phyloP scores from a whole-genome alignment of 1,140 invertebrate species.

The Drosophila triauraria region DNA sequence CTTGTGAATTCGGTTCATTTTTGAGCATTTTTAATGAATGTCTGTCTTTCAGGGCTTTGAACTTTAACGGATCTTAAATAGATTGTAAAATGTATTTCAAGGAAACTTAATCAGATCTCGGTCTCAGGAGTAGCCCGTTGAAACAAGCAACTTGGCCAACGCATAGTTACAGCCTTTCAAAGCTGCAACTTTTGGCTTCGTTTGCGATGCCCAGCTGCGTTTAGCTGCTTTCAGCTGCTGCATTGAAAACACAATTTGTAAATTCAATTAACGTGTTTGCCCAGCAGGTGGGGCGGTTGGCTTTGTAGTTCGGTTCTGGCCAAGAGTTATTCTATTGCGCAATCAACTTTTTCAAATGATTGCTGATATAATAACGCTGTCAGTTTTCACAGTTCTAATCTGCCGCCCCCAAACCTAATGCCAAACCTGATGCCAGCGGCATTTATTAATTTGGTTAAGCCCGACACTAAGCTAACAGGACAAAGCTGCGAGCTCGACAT shows the following conservation, averaged over 20 bases:
- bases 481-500: constrained; percentile 26
- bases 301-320: neutral
- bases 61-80: constrained; percentile 1
- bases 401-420: neutral
- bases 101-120: constrained; percentile 10
- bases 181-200: constrained; percentile 9
- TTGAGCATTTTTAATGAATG: constrained; percentile 6
- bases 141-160: constrained; percentile 1
- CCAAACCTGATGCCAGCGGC: constrained; percentile 16
- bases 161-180: neutral
- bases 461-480: constrained; percentile 40
- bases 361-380: constrained; percentile 18
- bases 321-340: constrained; percentile 19
- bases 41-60: constrained; percentile 10
- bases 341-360: constrained; percentile 20
- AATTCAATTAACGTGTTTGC: constrained; percentile 75
- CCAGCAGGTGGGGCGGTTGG: constrained; percentile 9
- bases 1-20: constrained; percentile 18
- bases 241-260: constrained; percentile 48
- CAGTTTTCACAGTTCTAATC: constrained; percentile 11
- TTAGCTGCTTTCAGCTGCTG: neutral
- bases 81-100: neutral
- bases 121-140: constrained; percentile 8
- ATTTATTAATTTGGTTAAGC: constrained; percentile 46
- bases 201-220: too few species aligned